Conservation (phyloP, 1,140 invertebrate species). For the Centruroides vittatus region DNA sequence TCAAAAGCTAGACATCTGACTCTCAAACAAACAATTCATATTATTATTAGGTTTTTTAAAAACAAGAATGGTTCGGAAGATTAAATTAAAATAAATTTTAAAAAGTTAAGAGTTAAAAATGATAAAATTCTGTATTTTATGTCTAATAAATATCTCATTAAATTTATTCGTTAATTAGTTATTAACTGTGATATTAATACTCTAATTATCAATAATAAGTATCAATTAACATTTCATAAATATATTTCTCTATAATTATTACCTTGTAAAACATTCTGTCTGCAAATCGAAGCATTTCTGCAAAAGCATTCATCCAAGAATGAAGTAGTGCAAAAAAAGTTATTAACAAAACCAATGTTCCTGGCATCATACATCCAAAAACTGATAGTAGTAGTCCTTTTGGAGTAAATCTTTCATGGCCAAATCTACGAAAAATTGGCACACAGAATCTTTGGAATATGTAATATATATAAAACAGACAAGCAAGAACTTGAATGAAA, state of each 20-base stretch:
- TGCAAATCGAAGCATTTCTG: constrained; percentile 71
- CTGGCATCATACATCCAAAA: constrained; percentile 58
- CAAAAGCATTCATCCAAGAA: constrained; percentile 75
- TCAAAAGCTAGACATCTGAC: no score
- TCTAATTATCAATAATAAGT: no score
- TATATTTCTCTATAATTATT: not conserved
- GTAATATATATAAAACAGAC: constrained; percentile 63
- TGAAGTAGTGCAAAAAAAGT: constrained; percentile 76
- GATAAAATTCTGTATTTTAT: no score
- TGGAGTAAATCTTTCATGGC: constrained; percentile 42
- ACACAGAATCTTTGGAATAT: constrained; percentile 59
- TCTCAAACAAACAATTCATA: no score
- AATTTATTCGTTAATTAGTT: no score
- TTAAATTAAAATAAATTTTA: no score
- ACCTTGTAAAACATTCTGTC: constrained; percentile 77
- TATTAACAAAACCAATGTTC: constrained; percentile 53
- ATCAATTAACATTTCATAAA: no score
- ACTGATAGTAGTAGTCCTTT: constrained; percentile 45
- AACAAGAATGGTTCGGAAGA: no score
- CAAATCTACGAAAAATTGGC: constrained; percentile 54
- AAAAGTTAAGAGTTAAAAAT: no score
- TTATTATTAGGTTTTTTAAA: no score
- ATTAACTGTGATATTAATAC: no score
- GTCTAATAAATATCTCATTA: no score
- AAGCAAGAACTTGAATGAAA: constrained; percentile 56